Evolutionary conservation across 2,113 vertebrate genomes (phyloP), one percentile per base, ranked within the genome.

Genomic region (Chaetorhynchus papuensis): DNA sequence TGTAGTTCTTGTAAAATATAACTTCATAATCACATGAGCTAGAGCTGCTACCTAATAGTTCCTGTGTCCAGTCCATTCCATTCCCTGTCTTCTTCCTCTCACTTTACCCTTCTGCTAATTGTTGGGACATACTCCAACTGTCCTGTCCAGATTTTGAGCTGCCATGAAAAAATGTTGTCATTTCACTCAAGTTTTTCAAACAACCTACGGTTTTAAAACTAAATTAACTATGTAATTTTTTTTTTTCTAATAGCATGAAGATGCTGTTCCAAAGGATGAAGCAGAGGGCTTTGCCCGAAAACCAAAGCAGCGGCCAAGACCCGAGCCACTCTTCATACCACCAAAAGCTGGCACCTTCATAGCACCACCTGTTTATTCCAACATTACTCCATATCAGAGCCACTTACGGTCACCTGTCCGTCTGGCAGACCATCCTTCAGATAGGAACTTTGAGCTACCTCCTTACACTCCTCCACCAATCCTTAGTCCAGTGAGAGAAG

Each of bases 401-500:
- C 99, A 99, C 97, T 98, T 99, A 20, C 98, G 99, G 39, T 99
- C 99, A 6, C 99, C 99, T 0, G 99, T 99, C 22, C 98, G 99
- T 63, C 98, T 99, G 26, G 97, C 98, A 2, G 99, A 99, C 87
- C 98, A 99, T 96, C 98, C 98, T 18, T 88, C 97, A 0, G 98
- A 98, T 3, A 96, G 97, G 81, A 98, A 98, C 96, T 98, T 99
- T 72, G 98, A 98, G 92, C 98, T 99, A 80, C 99, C 99, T 18
- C 99, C 99, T 47, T 99, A 99, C 96, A 99, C 99, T 7, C 99
- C 99, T 1, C 99, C 99, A 0, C 99, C 99, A 6, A 99, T 99
- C 97, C 99, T 99, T 85, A 99, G 99, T 97, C 99, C 99, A 0
- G 99, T 99, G 54, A 98, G 99, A 31, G 99, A 99, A 94, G 99